Evolutionary conservation across 1,140 invertebrate species (phyloP), one percentile per base, ranked within the genome.

Genomic region (Coenobita brevimanus): DNA sequence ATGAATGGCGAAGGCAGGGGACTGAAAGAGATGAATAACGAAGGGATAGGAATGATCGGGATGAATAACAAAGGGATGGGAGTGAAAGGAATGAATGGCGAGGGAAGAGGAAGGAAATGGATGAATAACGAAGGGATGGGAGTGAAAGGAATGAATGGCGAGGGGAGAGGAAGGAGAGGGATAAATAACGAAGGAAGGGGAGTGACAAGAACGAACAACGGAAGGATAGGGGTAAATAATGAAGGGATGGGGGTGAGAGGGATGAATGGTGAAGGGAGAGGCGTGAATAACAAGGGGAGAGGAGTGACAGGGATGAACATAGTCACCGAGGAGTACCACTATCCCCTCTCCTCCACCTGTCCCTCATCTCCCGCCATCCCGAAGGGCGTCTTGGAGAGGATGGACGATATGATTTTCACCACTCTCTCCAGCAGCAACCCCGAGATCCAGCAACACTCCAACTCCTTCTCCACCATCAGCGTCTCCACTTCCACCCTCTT

Each of bases 381-480:
- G 36, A 80, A 80, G 33, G 76, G 43, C 17, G 85, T 87, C 46
- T 43, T 87, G 64, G 30, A 81, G 85, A 60, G 85, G 2, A 69
- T 87, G 85, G 85, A 81, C 24, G 60, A 87, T 62, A 64, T 87
- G 21, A 80, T 87, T n/a, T 50, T 62, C 76, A 54, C 30, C n/a
- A 71, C 60, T 15, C 38, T 69, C 3, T 78, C 85, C 76, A 69
- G 33, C 67, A 87, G 85, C 78, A 27, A 3, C 33, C 85, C 85
- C 0, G 76, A 86, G 15, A 67, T 86, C 50, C 41, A 60, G 24
- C 17, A 36, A 36, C 46, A 10, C 69, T 41, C 2, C 75, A 2
- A 4, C n/a, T 4, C 41, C 13, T 33, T 54, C 21, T 62, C 80
- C 62, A 82, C 46, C 33, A 64, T 71, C 46, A 79, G 30, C 30